phyloP scores from a whole-genome alignment of 2,797 vertebrate species.

The Artibeus jamaicensis region DNA sequence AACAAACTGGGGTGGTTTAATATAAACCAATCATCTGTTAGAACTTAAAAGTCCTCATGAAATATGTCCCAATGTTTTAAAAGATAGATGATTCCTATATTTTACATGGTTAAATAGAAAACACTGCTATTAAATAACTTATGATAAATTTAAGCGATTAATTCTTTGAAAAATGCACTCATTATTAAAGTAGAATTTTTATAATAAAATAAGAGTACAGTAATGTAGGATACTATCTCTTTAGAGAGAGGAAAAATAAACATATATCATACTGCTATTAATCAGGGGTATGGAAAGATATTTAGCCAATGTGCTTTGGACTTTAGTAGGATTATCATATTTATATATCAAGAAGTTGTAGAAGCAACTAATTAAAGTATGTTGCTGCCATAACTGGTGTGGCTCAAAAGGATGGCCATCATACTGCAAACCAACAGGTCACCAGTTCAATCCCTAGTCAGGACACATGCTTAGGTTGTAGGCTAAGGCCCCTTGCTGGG shows the following conservation, averaged over 20 bases:
- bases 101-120: constrained; percentile 41
- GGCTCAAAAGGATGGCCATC: background rate
- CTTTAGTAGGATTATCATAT: background rate
- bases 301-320: background rate
- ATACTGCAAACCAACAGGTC: background rate
- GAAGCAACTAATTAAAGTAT: background rate
- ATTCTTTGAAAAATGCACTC: constrained; percentile 19
- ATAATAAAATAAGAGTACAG: constrained; percentile 4
- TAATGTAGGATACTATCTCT: constrained; percentile 6
- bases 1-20: background rate
- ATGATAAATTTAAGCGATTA: constrained; percentile 22
- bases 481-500: background rate
- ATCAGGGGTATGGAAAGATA: background rate
- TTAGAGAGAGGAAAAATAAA: constrained; percentile 27
- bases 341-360: background rate
- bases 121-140: background rate
- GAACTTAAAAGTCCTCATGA: constrained; percentile 38
- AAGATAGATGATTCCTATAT: constrained; percentile 38
- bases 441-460: background rate
- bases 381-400: background rate
- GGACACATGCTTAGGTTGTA: background rate
- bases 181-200: constrained; percentile 6
- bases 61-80: constrained; percentile 16
- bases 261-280: background rate
- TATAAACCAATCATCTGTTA: background rate